Conservation (phyloP, 2,888 invertebrate species). For the Platycheirus rosarum region DNA sequence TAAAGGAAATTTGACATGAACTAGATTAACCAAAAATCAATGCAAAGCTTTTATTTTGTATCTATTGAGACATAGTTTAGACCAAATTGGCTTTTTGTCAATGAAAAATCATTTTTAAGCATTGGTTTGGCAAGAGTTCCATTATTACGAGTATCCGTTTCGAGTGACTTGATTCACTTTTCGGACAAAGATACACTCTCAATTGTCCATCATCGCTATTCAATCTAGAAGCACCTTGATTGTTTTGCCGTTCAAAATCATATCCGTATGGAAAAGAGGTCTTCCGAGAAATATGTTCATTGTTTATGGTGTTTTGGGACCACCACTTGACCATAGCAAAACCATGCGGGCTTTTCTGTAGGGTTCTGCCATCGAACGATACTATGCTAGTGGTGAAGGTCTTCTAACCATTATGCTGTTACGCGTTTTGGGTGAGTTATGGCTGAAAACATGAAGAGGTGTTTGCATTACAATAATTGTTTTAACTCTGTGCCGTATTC, state of each 20-base stretch:
- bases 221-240: slow-evolving; percentile 13
- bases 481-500: slow-evolving; percentile 34
- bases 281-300: slow-evolving; percentile 22
- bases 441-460: slow-evolving; percentile 30
- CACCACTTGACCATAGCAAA: slow-evolving; percentile 5
- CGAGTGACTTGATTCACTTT: slow-evolving; percentile 4
- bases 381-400: slow-evolving; percentile 29
- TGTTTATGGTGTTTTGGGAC: neutral
- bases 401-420: slow-evolving; percentile 30
- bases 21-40: slow-evolving; percentile 1
- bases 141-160: slow-evolving; percentile 10
- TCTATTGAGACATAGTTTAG: neutral
- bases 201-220: slow-evolving; percentile 20
- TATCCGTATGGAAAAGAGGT: slow-evolving; percentile 24
- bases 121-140: slow-evolving; percentile 14
- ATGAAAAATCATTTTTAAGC: neutral
- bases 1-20: slow-evolving; percentile 22
- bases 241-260: slow-evolving; percentile 16
- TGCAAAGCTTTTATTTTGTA: neutral
- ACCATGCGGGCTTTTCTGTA: neutral
- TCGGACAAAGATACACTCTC: slow-evolving; percentile 23
- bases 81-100: slow-evolving; percentile 2
- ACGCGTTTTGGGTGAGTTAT: slow-evolving; percentile 33
- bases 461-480: slow-evolving; percentile 39
- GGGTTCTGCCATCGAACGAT: slow-evolving; percentile 13